A percentile compares a stretch with the other conserved stretches of the same genome.
Conservation (phyloP, 2,113 vertebrate species). For the Poeciliopsis retropinna region DNA sequence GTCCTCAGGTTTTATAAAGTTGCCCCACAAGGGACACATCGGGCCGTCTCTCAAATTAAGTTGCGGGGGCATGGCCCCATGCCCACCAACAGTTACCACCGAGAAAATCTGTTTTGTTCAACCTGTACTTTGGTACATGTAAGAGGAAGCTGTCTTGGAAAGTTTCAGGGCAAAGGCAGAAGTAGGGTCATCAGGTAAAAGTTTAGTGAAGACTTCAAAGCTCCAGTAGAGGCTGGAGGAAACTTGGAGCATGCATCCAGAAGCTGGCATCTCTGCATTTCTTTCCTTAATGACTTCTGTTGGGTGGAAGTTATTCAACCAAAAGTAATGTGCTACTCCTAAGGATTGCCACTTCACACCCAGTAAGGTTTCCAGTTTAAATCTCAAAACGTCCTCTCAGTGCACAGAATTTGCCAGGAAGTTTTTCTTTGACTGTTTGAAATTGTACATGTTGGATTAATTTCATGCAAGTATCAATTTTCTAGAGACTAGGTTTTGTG, state of each 20-base stretch:
- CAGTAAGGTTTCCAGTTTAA: not conserved
- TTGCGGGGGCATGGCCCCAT: constrained; percentile 55
- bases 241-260: constrained; percentile 7
- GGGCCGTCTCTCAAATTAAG: constrained; percentile 66
- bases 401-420: not conserved
- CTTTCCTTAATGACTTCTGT: constrained; percentile 3
- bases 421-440: not conserved
- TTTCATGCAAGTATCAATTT: too few species aligned
- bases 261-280: constrained; percentile 11
- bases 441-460: not conserved
- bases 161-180: constrained; percentile 40
- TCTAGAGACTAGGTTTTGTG: too few species aligned
- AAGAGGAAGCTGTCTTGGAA: constrained; percentile 22
- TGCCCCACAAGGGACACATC: constrained; percentile 67
- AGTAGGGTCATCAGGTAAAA: constrained; percentile 39
- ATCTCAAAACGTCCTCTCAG: not conserved
- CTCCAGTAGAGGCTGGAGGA: constrained; percentile 28
- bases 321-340: not conserved
- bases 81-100: constrained; percentile 43
- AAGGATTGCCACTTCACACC: not conserved
- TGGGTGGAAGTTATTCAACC: not conserved
- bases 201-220: constrained; percentile 41
- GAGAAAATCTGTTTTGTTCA: constrained; percentile 57
- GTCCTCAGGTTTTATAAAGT: constrained; percentile 80
- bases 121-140: constrained; percentile 23